Conservation (phyloP, 2,888 invertebrate species). For the Orthosia gracilis region DNA sequence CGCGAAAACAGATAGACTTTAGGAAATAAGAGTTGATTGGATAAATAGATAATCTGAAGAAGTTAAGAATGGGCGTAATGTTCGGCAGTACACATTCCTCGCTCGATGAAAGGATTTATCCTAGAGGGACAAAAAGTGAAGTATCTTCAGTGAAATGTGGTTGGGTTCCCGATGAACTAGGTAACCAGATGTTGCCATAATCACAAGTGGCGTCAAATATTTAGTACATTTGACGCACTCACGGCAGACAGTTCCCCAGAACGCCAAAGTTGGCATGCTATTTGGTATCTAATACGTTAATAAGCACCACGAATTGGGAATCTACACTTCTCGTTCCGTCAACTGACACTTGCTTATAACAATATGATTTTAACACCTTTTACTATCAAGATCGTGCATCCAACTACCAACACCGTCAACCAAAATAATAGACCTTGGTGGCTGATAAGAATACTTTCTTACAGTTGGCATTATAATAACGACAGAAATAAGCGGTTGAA, state of each 20-base stretch:
- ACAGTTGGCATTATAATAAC: conserved; percentile 41
- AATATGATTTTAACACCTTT: not conserved
- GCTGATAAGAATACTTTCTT: conserved; percentile 26
- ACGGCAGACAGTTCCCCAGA: too few species aligned
- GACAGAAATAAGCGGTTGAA: conserved; percentile 46
- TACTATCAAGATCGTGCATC: not conserved
- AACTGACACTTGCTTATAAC: not conserved
- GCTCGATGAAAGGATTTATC: too few species aligned
- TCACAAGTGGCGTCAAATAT: not conserved
- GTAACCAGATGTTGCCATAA: not conserved
- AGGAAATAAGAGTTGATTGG: too few species aligned
- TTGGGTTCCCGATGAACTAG: not conserved
- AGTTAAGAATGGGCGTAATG: not conserved
- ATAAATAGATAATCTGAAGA: too few species aligned
- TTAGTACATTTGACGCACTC: too few species aligned
- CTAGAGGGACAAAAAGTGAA: too few species aligned
- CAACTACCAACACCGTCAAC: not conserved
- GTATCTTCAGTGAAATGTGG: not conserved
- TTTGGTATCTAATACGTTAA: not conserved
- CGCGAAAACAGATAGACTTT: not conserved
- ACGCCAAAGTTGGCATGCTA: not conserved
- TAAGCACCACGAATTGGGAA: not conserved
- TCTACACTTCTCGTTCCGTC: not conserved
- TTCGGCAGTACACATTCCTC: not conserved
- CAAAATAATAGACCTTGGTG: not conserved